Base-by-base conservation (phyloP, 1,140 invertebrate species). In the Drosophila kohkoa region DNA sequence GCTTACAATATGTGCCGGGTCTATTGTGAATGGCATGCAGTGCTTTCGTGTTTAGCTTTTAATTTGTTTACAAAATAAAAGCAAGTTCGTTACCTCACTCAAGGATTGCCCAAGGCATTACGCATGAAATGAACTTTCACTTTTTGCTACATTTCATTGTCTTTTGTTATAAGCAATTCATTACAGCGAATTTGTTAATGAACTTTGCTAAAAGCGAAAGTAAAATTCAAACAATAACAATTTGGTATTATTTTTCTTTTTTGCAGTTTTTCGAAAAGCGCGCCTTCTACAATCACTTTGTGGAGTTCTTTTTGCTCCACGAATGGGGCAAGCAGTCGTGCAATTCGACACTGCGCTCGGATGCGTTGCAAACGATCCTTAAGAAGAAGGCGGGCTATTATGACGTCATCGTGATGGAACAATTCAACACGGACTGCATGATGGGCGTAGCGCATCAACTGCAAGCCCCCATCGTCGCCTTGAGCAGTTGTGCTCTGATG, bases 351-450 rank as follows among this genome's bases (percentile, higher is more conserved):
- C 72, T 92, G 4, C 78, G 85, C 11, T 92, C 88, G 11, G 82
- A 90, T 11, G 91, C 86, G 0, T 32, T 92, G 48, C 72, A 75
- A 6, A 71, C 87, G 54, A 62, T 92, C 5, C 52, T 92, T 0
- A 85, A 76, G n/a, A 68, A 83, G 76, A 76, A 91, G 82, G 60
- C 69, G 1, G 63, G 93, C 28, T 94, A 94, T 59, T 96, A 94
- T 67, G 96, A 97, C 86, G 76, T 96, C 0, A 93, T 96, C 15
- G 80, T 96, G 0, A 92, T 94, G 1, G 96, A 96, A 91, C 93
- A 94, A 51, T 96, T 96, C 81, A 96, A 96, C 57, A 94, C 93
- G 43, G 95, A 96, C 72, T 96, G 96, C 82, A 94, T 95, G 76
- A 87, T 96, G 54, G 94, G 93, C 5, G 91, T 96, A 7, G 93